phyloP scores from a whole-genome alignment of 2,888 invertebrate genomes.

The Galerucella calmariensis region DNA sequence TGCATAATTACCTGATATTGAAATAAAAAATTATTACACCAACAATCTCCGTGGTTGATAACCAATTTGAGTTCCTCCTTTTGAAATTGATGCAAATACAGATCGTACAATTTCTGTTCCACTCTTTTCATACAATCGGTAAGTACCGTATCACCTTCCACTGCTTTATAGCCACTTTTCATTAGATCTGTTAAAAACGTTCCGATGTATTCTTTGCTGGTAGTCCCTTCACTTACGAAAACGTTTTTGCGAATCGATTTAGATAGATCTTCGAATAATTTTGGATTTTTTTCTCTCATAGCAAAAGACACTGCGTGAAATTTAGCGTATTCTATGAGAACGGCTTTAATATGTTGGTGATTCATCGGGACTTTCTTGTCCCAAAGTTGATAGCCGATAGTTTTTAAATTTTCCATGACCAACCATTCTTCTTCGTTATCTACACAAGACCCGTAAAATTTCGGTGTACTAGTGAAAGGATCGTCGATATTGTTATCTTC shows the following conservation, averaged over 20 bases:
- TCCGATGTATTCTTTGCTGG: background rate
- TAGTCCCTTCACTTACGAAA: background rate
- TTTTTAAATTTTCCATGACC: no score
- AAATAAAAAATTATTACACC: slow-evolving; percentile 54
- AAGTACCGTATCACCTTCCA: slow-evolving; percentile 6
- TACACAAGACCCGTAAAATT: no score
- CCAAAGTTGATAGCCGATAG: no score
- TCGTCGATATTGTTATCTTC: no score
- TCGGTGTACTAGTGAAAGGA: no score
- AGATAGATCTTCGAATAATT: slow-evolving; percentile 29
- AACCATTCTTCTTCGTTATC: no score
- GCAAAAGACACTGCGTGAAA: slow-evolving; percentile 44
- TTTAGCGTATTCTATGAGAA: slow-evolving; percentile 44
- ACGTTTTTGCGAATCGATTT: slow-evolving; percentile 10
- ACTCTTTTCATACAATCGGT: slow-evolving; percentile 20
- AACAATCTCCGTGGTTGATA: slow-evolving; percentile 54
- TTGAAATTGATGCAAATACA: background rate
- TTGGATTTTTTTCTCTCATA: slow-evolving; percentile 38
- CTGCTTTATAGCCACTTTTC: slow-evolving; percentile 21
- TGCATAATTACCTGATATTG: slow-evolving; percentile 47
- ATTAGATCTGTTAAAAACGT: slow-evolving; percentile 11
- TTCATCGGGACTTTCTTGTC: slow-evolving; percentile 26
- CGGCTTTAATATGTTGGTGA: slow-evolving; percentile 37
- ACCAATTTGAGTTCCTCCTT: slow-evolving; percentile 24
- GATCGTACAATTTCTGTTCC: background rate